Base-by-base conservation (phyloP, 2,797 vertebrate species). In the Acipenser transmontanus region DNA sequence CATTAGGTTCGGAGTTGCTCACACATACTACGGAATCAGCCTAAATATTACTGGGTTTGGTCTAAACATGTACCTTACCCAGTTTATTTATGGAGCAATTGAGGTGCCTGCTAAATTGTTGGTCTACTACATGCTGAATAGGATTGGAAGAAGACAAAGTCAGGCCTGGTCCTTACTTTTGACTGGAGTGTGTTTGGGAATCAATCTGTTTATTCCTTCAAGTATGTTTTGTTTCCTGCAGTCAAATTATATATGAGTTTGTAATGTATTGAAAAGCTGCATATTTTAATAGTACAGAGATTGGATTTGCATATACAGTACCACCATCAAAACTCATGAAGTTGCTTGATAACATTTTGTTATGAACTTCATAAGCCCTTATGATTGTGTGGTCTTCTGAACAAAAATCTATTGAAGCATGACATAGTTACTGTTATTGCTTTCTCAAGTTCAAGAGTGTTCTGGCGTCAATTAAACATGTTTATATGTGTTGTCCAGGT, bases 101-200 rank as follows among this genome's bases (percentile, higher is more conserved):
- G 96, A 98, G 76, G 2, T 97, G 49, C 95, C 95, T 13, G 81
- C 91, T 74, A 97, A 97, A 85, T 0, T 92, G 1, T 0, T 67
- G 0, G 74, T 89, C 57, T 95, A 91, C 5, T 70, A 83, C 65
- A 69, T 88, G 1, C 83, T 95, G 80, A 91, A 93, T 59, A 83
- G 73, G 17, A 69, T 82, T 0, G 94, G 95, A 34, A 88, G 93
- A 60, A 82, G 89, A 5, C 52, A 51, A 57, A 90, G 87, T 1
- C 73, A 85, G 72, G 80, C 80, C 0, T 91, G 90, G 68, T 2
- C 81, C 1, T 75, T 92, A 71, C 69, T 88, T 17, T 8, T 89
- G 64, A 76, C 69, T 13, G 82, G 71, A 0, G 4, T 78, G 54
- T 86, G 82, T 70, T 82, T 93, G 6, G 84, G 76, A 34, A 73